phyloP scores from a whole-genome alignment of 2,888 invertebrate species.

The Tuta absoluta region DNA sequence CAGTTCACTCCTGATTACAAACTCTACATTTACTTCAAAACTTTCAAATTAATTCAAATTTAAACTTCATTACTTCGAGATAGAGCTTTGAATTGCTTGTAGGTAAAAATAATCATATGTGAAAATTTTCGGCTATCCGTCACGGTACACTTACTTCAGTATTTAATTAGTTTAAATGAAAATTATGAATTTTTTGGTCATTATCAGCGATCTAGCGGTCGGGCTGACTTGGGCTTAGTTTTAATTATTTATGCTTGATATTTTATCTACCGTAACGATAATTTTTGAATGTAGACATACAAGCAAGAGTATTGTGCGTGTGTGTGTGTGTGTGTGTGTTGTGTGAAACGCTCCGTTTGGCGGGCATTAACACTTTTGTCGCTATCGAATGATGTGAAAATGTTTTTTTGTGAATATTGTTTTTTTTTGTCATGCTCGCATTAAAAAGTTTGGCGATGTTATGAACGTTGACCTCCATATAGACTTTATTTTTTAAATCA shows the following conservation, averaged over 20 bases:
- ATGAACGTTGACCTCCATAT: no score
- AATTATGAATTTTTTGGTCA: slow-evolving; percentile 62
- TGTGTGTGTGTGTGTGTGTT: slow-evolving; percentile 40
- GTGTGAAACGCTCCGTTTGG: slow-evolving; percentile 51
- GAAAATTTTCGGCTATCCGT: slow-evolving; percentile 49
- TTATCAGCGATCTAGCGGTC: slow-evolving; percentile 61
- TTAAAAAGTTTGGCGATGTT: not conserved
- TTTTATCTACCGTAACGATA: slow-evolving; percentile 69
- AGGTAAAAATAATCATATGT: slow-evolving; percentile 9
- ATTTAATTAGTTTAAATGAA: slow-evolving; percentile 75
- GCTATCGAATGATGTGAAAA: slow-evolving; percentile 24
- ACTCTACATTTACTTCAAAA: slow-evolving; percentile 1
- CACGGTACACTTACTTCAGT: slow-evolving; percentile 69
- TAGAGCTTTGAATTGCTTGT: slow-evolving; percentile 17
- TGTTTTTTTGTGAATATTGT: slow-evolving; percentile 13
- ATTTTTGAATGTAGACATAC: slow-evolving; percentile 47
- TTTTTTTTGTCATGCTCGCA: no score
- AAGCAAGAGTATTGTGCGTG: not conserved
- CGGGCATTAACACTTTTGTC: slow-evolving; percentile 32
- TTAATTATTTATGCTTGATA: slow-evolving; percentile 40
- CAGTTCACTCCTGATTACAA: slow-evolving; percentile 26
- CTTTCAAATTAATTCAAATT: not conserved
- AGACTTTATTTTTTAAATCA: no score
- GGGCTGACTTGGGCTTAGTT: slow-evolving; percentile 35
- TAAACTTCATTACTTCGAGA: not conserved